These are phyloP conservation scores for Amblyraja radiata DNA, from an alignment of 2,797 vertebrate species.

Conservation along the genomic window DNA sequence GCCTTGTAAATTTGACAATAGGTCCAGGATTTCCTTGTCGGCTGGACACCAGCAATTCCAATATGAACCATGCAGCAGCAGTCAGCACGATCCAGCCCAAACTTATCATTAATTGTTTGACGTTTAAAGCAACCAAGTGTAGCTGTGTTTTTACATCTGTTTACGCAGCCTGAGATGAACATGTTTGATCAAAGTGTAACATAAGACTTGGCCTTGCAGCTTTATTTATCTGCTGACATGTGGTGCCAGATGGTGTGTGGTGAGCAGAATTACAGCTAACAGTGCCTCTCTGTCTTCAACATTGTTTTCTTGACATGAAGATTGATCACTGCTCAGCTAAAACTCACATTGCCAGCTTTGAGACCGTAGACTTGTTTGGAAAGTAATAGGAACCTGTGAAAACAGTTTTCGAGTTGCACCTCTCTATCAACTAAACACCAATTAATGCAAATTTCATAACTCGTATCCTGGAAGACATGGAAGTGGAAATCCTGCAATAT, in stretches of 20 bases:
- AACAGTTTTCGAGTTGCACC: not conserved
- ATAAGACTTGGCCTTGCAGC: not conserved
- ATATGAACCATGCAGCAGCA: too few species aligned
- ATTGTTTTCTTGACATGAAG: slow-evolving; percentile 11
- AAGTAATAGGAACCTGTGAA: not conserved
- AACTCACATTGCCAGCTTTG: not conserved
- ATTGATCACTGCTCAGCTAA: slow-evolving; percentile 13
- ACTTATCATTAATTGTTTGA: slow-evolving; percentile 10
- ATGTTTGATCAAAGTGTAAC: not conserved
- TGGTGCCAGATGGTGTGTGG: slow-evolving; percentile 10
- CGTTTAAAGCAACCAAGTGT: not conserved
- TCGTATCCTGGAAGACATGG: not conserved
- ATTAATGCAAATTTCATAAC: not conserved
- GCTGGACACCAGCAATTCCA: too few species aligned
- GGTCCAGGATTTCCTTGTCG: too few species aligned
- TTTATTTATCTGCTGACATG: slow-evolving; percentile 28
- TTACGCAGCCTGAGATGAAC: not conserved
- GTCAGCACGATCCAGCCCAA: too few species aligned
- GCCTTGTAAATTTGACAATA: too few species aligned
- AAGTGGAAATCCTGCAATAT: not conserved
- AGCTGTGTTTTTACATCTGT: slow-evolving; percentile 4
- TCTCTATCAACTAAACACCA: not conserved
- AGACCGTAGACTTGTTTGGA: not conserved
- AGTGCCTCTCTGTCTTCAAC: not conserved
- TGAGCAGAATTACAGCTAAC: not conserved